Percentiles rank a stretch among this genome's conserved stretches.
Conservation (phyloP, 92 coral and sea anemone genomes). For the Umimayanthus kanabou region DNA sequence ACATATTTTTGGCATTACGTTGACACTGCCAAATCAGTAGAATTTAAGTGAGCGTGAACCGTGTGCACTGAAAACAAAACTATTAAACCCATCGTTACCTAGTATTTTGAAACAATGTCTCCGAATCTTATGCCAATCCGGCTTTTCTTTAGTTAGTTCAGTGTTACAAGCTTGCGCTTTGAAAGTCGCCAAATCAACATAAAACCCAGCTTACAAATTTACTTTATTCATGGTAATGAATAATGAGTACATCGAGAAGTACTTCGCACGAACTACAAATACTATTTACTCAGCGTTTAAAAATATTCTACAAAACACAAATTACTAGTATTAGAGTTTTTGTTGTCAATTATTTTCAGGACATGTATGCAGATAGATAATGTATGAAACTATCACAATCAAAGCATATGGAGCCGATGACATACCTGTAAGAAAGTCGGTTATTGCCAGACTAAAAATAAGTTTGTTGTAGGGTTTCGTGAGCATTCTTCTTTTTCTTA, state of each 20-base stretch:
- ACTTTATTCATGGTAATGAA: neutral
- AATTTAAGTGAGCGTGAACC: too few species aligned
- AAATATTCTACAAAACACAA: neutral
- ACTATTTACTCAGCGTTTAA: neutral
- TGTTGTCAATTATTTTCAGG: neutral
- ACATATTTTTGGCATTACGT: too few species aligned
- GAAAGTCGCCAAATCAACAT: too few species aligned
- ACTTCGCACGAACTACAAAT: neutral
- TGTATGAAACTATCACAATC: neutral
- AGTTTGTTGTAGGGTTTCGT: neutral
- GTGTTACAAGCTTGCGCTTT: too few species aligned
- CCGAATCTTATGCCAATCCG: too few species aligned
- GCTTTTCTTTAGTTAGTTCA: too few species aligned
- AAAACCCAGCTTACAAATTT: too few species aligned
- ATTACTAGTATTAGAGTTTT: neutral
- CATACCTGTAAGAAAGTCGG: conserved; percentile 26
- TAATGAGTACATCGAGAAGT: neutral
- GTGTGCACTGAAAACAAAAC: too few species aligned
- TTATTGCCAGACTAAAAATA: conserved; percentile 15
- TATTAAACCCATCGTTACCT: too few species aligned
- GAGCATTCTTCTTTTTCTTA: conserved; percentile 31
- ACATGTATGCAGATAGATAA: neutral
- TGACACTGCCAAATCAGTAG: too few species aligned
- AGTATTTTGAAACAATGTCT: too few species aligned
- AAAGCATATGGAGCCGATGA: neutral